Percentiles rank a stretch among this genome's conserved stretches.
Conservation (phyloP, 2,797 vertebrate species). For the Hydrolagus colliei region DNA sequence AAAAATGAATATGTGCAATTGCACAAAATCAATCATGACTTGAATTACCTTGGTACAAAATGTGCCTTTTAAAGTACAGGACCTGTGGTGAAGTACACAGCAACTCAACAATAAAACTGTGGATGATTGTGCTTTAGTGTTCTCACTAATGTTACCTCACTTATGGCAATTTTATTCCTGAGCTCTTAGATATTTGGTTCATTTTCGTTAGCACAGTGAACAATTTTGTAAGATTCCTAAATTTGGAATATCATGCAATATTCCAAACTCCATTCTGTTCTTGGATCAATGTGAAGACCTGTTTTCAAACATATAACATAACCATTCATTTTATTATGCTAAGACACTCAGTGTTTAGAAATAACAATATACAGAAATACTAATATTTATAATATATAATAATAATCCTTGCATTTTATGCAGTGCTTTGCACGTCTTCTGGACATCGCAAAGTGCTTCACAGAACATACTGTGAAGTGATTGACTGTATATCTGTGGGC, state of each 20-base stretch:
- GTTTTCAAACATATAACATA: too few relatives aligned
- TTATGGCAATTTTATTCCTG: not conserved
- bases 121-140: too few relatives aligned
- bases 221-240: not conserved
- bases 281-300: too few relatives aligned
- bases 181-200: not conserved
- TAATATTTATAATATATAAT: too few relatives aligned
- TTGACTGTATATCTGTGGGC: too few relatives aligned
- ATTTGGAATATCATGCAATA: not conserved
- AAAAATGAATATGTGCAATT: not conserved
- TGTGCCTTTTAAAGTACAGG: not conserved
- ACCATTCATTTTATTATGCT: too few relatives aligned
- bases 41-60: not conserved
- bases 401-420: too few relatives aligned
- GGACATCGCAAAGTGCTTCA: too few relatives aligned
- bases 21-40: not conserved
- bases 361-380: too few relatives aligned
- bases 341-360: too few relatives aligned
- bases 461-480: too few relatives aligned
- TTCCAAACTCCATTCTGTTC: not conserved
- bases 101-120: not conserved
- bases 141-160: not conserved
- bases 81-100: not conserved
- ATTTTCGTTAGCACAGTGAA: not conserved
- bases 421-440: too few relatives aligned